Evolutionary conservation across 1,140 invertebrate genomes (phyloP).

Genomic region (Scaptomyza graminum): DNA sequence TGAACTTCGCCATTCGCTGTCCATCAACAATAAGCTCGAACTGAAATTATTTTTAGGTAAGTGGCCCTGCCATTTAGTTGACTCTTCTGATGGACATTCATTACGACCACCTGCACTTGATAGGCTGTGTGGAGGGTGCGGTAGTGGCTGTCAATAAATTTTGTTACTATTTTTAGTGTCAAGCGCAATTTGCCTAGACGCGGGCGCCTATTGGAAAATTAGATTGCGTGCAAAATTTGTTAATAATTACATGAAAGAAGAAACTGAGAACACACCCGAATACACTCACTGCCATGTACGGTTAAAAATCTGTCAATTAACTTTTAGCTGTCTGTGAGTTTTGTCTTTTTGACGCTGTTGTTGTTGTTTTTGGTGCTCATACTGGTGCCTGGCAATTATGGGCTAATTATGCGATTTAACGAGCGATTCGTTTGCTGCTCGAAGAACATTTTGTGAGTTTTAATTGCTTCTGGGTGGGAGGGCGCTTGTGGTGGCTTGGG

Average conservation of each 20-base stretch:
- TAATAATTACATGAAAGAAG: conserved; percentile 59
- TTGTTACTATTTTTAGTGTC: conserved; percentile 32
- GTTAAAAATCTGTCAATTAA: conserved; percentile 53
- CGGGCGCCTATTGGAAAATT: conserved; percentile 20
- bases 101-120: conserved; percentile 29
- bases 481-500: not conserved
- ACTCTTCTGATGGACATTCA: conserved; percentile 52
- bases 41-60: conserved; percentile 62
- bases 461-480: conserved; percentile 27
- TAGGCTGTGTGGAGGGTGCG: no score
- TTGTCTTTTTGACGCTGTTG: conserved; percentile 6
- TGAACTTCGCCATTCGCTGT: conserved; percentile 66
- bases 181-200: conserved; percentile 15
- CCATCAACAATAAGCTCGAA: conserved; percentile 49
- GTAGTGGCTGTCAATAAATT: not conserved
- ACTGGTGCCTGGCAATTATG: conserved; percentile 64
- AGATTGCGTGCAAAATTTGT: conserved; percentile 41
- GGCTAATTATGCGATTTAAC: conserved; percentile 69
- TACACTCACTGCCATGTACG: conserved; percentile 6
- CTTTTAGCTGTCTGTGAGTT: conserved; percentile 40
- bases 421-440: conserved; percentile 40
- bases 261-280: conserved; percentile 12
- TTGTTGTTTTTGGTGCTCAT: conserved; percentile 18
- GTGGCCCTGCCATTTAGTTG: conserved; percentile 56
- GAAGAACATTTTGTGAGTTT: conserved; percentile 51